These are phyloP conservation scores for Plotosus lineatus DNA, from an alignment of 2,113 vertebrate genomes.

Conservation along the genomic window DNA sequence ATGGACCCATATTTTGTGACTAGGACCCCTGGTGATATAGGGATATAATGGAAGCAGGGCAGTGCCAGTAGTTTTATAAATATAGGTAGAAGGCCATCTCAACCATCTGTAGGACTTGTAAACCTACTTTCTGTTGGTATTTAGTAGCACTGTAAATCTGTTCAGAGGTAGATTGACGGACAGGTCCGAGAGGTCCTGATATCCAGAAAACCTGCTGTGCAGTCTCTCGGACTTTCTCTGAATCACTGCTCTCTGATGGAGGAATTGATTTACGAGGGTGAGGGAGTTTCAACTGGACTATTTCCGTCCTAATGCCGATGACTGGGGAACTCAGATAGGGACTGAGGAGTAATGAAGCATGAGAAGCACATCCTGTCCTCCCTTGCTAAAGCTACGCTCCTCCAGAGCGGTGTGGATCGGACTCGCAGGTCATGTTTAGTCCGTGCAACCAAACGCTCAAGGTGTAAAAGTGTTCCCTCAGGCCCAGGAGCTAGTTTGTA, in stretches of 20 bases:
- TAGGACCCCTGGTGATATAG: conserved; percentile 10
- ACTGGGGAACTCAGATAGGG: conserved; percentile 53
- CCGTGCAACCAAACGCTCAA: conserved; percentile 61
- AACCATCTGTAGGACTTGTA: not conserved
- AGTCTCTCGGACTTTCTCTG: not conserved
- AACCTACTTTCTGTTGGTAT: not conserved
- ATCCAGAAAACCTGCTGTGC: conserved; percentile 2
- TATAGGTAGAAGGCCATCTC: not conserved
- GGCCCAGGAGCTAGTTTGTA: conserved; percentile 43
- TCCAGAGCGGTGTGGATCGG: conserved; percentile 46
- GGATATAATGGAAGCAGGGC: not conserved
- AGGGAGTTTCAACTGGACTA: conserved; percentile 24
- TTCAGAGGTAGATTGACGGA: conserved; percentile 21
- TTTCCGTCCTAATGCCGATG: conserved; percentile 49
- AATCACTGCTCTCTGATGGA: conserved; percentile 31
- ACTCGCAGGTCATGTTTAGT: conserved; percentile 55
- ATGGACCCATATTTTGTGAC: conserved; percentile 26
- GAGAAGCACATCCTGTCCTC: conserved; percentile 45
- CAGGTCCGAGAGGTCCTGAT: not conserved
- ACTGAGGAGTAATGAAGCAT: conserved; percentile 62
- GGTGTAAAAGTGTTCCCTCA: conserved; percentile 57
- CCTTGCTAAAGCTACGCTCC: conserved; percentile 51
- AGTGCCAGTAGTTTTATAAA: not conserved
- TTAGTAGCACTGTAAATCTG: conserved; percentile 12
- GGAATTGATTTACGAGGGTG: conserved; percentile 27